Evolutionary conservation across 2,797 vertebrate genomes (phyloP).

Genomic region (Zenarchopterus dispar): DNA sequence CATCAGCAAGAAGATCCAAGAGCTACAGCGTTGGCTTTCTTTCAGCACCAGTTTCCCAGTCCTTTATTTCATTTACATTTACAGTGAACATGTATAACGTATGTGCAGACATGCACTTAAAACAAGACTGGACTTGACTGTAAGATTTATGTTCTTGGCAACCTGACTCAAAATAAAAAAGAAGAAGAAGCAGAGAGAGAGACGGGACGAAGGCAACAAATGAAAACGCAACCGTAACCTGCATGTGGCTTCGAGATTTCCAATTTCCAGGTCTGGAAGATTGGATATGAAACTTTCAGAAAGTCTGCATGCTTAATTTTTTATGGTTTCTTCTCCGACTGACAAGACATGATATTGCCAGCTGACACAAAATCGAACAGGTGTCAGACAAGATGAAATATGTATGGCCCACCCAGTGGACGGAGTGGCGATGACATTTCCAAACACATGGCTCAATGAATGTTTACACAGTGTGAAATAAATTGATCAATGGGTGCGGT

Average conservation of each 20-base stretch:
- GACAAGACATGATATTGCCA: conserved; percentile 37
- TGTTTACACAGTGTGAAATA: conserved; percentile 83
- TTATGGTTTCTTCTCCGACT: conserved; percentile 63
- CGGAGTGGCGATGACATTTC: conserved; percentile 78
- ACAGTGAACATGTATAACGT: too few species aligned
- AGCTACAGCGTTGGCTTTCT: not conserved
- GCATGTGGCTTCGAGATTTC: conserved; percentile 29
- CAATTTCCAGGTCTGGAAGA: conserved; percentile 55
- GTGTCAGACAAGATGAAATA: conserved; percentile 82
- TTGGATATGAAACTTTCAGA: conserved; percentile 80
- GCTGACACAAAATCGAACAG: conserved; percentile 81
- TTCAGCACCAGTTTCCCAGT: not conserved
- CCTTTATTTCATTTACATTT: too few species aligned
- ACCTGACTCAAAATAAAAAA: not conserved
- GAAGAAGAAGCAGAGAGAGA: not conserved
- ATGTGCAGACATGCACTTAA: too few species aligned
- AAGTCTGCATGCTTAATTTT: conserved; percentile 73
- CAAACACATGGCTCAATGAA: conserved; percentile 80
- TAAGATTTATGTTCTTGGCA: too few species aligned
- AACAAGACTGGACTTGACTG: too few species aligned
- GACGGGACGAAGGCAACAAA: conserved; percentile 12
- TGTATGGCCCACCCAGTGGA: conserved; percentile 80
- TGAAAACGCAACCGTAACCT: conserved; percentile 15
- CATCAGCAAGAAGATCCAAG: not conserved
- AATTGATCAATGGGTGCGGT: conserved; percentile 74